A percentile compares a stretch with the other conserved stretches of the same genome.
phyloP scores from a whole-genome alignment of 1,140 invertebrate species.

The Drosophila nannoptera region DNA sequence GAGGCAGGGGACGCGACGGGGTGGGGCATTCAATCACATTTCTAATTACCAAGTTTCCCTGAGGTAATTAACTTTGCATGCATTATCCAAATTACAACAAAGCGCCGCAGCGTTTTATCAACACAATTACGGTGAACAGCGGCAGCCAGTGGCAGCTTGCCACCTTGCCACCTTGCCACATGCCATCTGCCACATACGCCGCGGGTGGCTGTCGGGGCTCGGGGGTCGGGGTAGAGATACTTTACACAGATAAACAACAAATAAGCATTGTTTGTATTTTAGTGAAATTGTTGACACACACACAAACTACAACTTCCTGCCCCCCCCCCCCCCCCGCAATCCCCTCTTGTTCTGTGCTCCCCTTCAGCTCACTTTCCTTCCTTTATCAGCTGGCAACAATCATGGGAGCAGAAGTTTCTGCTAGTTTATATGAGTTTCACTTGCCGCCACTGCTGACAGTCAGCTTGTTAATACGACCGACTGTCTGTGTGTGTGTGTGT shows the following conservation, averaged over 20 bases:
- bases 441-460: constrained; percentile 35
- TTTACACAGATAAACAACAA: constrained; percentile 74
- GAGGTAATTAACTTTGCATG: constrained; percentile 76
- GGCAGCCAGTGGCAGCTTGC: neutral
- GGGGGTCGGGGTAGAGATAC: constrained; percentile 54
- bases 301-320: neutral
- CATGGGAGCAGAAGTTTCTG: constrained; percentile 48
- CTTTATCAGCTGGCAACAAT: constrained; percentile 63
- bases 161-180: too few species aligned
- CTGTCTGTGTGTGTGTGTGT: constrained; percentile 8
- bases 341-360: too few species aligned
- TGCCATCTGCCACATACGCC: too few species aligned
- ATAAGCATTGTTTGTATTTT: constrained; percentile 77
- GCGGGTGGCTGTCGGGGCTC: neutral
- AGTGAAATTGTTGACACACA: constrained; percentile 49
- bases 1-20: constrained; percentile 20
- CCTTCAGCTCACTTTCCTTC: constrained; percentile 13
- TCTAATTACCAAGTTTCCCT: constrained; percentile 71
- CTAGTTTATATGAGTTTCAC: constrained; percentile 34
- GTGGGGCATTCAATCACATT: constrained; percentile 70
- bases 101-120: constrained; percentile 62
- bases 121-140: constrained; percentile 58
- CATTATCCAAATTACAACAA: constrained; percentile 74
- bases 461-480: constrained; percentile 41
- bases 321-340: neutral